phyloP scores from a whole-genome alignment of 2,797 vertebrate species.

The Buceros bicornis region DNA sequence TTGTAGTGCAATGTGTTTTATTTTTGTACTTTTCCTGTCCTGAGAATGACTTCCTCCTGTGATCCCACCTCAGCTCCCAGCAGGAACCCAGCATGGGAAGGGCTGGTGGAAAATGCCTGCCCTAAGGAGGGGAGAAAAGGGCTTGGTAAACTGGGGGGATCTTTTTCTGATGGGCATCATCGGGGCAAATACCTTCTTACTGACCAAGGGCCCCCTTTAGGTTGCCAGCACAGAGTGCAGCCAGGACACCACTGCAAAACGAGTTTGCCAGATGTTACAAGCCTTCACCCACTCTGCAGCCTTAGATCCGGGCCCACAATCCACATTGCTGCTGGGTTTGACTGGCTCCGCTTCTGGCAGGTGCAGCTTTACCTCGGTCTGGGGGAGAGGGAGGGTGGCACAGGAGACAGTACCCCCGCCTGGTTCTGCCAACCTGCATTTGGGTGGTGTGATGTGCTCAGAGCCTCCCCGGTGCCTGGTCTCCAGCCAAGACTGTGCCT shows the following conservation, averaged over 20 bases:
- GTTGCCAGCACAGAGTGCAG: background rate
- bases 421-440: background rate
- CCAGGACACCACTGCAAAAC: background rate
- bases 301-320: background rate
- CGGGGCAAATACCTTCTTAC: background rate
- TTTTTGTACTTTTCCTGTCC: background rate
- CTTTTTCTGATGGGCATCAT: background rate
- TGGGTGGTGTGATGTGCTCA: rapidly evolving
- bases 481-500: background rate
- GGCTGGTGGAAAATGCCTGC: background rate
- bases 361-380: background rate
- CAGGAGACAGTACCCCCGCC: background rate
- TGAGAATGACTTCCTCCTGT: background rate
- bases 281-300: background rate
- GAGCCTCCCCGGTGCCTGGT: background rate
- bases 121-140: background rate
- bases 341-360: background rate
- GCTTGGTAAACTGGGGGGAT: background rate
- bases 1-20: background rate
- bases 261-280: background rate
- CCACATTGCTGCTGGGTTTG: background rate
- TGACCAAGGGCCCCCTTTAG: background rate
- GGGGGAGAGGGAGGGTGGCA: background rate
- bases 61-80: background rate
- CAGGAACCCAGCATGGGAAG: background rate